Evolutionary conservation across 2,797 vertebrate species (phyloP).

Genomic region (Leptatherina wallacei): DNA sequence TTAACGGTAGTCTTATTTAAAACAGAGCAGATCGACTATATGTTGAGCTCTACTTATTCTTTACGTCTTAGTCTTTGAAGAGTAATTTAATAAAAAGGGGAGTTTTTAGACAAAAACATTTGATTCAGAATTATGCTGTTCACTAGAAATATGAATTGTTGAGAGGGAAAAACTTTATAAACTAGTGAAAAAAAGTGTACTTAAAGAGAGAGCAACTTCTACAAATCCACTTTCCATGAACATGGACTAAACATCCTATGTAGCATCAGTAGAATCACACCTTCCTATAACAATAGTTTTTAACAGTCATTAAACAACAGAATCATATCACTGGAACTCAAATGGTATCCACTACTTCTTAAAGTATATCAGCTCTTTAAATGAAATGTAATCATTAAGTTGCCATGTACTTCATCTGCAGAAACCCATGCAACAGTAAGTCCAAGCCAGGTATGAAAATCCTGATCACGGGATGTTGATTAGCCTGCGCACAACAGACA

Average conservation of each 20-base stretch:
- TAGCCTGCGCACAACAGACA: constrained; percentile 6
- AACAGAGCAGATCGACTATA: constrained; percentile 54
- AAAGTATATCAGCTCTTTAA: background rate
- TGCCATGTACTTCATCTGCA: background rate
- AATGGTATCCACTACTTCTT: background rate
- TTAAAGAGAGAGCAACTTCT: background rate
- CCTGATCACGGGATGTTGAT: constrained; percentile 47
- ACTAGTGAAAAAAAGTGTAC: background rate
- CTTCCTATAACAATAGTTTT: background rate
- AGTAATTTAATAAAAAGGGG: constrained; percentile 2
- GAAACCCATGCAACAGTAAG: constrained; percentile 1
- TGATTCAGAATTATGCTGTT: constrained; percentile 24
- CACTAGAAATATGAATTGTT: no score
- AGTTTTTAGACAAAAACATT: constrained; percentile 26
- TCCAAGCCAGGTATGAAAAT: constrained; percentile 53
- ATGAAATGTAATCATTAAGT: background rate
- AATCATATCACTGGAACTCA: background rate
- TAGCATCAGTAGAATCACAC: constrained; percentile 2
- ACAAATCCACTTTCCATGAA: background rate
- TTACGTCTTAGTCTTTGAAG: constrained; percentile 11
- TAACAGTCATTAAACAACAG: background rate
- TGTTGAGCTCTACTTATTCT: constrained; percentile 46
- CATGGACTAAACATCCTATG: background rate
- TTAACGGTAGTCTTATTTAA: constrained; percentile 33
- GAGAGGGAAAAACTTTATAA: no score